phyloP scores from a whole-genome alignment of 2,797 vertebrate genomes.

The Myotis myotis region DNA sequence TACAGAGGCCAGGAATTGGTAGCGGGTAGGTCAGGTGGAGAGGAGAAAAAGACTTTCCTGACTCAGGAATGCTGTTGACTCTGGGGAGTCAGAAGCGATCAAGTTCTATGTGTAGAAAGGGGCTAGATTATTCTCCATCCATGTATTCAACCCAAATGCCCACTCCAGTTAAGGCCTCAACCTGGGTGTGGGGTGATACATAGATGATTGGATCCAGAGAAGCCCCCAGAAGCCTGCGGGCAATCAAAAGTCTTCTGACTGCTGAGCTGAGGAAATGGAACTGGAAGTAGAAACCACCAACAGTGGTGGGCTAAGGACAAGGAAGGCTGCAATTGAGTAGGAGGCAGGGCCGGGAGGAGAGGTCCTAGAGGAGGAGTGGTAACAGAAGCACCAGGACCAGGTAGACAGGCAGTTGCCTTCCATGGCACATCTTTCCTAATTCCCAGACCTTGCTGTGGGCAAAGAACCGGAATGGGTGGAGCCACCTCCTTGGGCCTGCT shows the following conservation, averaged over 20 bases:
- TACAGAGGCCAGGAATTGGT: neutral
- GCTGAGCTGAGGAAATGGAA: neutral
- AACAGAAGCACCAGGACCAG: neutral
- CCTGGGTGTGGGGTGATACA: neutral
- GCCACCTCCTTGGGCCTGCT: neutral
- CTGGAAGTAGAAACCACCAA: neutral
- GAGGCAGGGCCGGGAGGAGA: neutral
- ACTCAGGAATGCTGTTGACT: fast-evolving
- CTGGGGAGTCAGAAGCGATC: neutral
- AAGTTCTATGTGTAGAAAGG: neutral
- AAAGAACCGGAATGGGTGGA: neutral
- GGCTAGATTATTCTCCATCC: neutral
- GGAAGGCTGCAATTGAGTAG: neutral
- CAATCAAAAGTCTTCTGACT: neutral
- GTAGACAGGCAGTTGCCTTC: neutral
- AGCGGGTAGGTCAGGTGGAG: fast-evolving
- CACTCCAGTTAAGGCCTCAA: neutral
- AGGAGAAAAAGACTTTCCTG: neutral
- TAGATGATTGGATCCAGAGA: neutral
- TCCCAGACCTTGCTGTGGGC: neutral
- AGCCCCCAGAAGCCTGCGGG: neutral
- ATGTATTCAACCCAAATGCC: neutral
- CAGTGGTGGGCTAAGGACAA: neutral
- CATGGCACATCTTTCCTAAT: neutral
- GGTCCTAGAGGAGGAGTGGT: neutral